Base-by-base conservation (phyloP, 2,797 vertebrate genomes). In the Labeo calbasu region DNA sequence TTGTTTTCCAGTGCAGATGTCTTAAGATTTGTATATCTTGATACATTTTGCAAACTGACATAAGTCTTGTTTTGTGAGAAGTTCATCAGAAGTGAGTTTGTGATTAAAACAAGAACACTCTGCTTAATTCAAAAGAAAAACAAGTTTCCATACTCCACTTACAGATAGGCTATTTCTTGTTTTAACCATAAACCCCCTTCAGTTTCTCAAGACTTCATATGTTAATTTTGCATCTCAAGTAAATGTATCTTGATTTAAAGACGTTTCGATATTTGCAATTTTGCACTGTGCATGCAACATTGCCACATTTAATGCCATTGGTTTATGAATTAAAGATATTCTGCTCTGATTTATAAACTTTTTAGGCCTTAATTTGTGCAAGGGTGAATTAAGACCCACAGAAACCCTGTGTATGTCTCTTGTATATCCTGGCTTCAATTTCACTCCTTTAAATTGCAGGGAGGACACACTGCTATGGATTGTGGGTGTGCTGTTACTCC, bases 401-500 rank as follows among this genome's bases (percentile, higher is more conserved):
- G 59, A 63, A 28, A 28, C 59, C 5, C 6, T 14, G 59, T 61
- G 2, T 5, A 10, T 43, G 1, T 40, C 51, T n/a, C 12, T 43
- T 59, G 21, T 48, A 21, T 70, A 32, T 66, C 28, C n/a, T 71
- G 23, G 17, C 40, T 32, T 50, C 13, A 59, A 2, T 46, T 25
- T 75, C 5, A 51, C 43, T 51, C 51, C 12, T 66, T 13, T 66
- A 4, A 55, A 5, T 83, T 68, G 12, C 73, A 59, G 88, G 70
- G 91, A 91, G 28, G 91, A 92, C 92, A 87, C 95, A 91, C 88
- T 92, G 91, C 61, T 86, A 23, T 92, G 93, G 88, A 28, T 90
- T 57, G 89, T 96, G 75, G 91, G 81, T 0, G 79, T 84, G 77
- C 66, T 95, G 86, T 88, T 96, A 84, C 86, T 85, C 69, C 92